A percentile compares a stretch with the other conserved stretches of the same genome.
These are phyloP conservation scores for Aegotheles bennettii DNA, from an alignment of 2,113 vertebrate species.

Conservation along the genomic window DNA sequence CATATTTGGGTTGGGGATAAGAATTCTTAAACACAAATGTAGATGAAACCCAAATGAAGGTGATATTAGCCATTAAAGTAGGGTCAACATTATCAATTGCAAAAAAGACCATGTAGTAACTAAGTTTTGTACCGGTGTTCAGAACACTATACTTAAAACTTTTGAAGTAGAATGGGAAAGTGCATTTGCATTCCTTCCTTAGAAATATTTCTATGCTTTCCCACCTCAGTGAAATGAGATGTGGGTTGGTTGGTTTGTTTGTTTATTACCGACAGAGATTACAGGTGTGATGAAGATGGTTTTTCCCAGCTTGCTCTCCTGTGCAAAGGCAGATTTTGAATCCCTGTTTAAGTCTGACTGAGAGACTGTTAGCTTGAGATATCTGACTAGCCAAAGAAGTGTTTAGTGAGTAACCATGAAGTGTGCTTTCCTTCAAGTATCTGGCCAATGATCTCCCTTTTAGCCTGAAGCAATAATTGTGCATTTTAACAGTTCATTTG, in stretches of 20 bases:
- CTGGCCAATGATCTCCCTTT: neutral
- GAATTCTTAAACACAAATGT: neutral
- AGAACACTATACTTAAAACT: neutral
- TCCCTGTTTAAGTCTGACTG: neutral
- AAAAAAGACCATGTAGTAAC: neutral
- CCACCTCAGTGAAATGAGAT: neutral
- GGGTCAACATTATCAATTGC: neutral
- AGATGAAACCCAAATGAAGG: neutral
- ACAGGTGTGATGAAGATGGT: neutral
- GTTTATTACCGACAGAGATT: neutral
- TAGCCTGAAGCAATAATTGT: conserved; percentile 29
- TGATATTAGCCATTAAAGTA: neutral
- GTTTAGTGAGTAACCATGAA: neutral
- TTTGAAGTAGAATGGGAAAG: neutral
- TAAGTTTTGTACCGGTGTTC: neutral
- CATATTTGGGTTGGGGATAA: neutral
- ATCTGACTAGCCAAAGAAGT: neutral
- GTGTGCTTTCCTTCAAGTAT: neutral
- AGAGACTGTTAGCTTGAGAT: neutral
- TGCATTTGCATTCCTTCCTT: neutral
- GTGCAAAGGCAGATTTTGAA: neutral
- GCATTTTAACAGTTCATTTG: conserved; percentile 45
- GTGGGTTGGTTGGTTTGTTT: neutral
- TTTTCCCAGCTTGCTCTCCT: neutral
- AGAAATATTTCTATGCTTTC: neutral